phyloP scores from a whole-genome alignment of 35 echinoderm and acorn worm genomes.

The Ophioderma brevispina region DNA sequence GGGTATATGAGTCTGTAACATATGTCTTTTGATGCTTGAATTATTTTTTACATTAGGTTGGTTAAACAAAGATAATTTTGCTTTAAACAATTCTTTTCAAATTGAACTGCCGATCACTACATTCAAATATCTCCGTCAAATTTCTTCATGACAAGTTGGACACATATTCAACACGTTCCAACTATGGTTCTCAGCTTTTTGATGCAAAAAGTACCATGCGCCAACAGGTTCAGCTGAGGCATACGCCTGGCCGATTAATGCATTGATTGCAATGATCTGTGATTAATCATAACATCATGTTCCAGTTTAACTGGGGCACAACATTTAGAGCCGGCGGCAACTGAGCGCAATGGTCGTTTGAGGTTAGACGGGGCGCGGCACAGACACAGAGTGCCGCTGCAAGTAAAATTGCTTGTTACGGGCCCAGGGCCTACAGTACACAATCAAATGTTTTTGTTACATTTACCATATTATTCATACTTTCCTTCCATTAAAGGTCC shows the following conservation, averaged over 20 bases:
- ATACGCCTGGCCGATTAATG: not conserved
- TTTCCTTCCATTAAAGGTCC: not conserved
- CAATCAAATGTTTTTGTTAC: conserved; percentile 5
- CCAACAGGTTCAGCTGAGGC: too few relatives aligned
- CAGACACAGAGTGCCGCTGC: not conserved
- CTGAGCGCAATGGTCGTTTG: not conserved
- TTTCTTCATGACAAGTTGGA: too few relatives aligned
- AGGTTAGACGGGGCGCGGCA: not conserved
- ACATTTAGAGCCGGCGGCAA: not conserved
- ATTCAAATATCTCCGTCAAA: too few relatives aligned
- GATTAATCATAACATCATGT: conserved; percentile 14
- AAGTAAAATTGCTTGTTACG: not conserved
- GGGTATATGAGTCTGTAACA: too few relatives aligned
- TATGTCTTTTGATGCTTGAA: too few relatives aligned
- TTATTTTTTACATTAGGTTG: too few relatives aligned
- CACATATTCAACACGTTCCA: too few relatives aligned
- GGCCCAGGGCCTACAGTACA: not conserved
- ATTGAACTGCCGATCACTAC: too few relatives aligned
- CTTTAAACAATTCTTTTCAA: too few relatives aligned
- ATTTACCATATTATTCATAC: conserved; percentile 7
- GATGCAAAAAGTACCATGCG: too few relatives aligned
- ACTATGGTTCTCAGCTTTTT: too few relatives aligned
- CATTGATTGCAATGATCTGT: not conserved
- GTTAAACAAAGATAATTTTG: too few relatives aligned
- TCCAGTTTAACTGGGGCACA: conserved; percentile 12